Evolutionary conservation across 2,797 vertebrate genomes (phyloP), one percentile per base, ranked within the genome.

Genomic region (Peromyscus melanophrys): DNA sequence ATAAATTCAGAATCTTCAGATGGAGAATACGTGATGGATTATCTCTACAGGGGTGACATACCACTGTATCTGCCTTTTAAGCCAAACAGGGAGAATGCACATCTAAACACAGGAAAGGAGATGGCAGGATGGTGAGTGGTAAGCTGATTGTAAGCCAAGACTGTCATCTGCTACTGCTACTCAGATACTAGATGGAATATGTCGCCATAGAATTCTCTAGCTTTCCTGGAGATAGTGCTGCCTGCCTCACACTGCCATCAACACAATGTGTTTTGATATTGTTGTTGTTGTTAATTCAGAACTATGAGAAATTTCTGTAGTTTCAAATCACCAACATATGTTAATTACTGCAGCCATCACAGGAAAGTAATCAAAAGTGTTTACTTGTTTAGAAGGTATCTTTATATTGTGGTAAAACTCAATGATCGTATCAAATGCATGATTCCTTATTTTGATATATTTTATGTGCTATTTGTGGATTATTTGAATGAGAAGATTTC

Each of bases 211-310:
- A 55, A 55, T 59, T 5, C 25, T n/a, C 9, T 10, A 6, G 29
- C 14, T 8, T 4, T 4, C 2, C 11, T 17, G 12, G 1, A 73
- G 1, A 10, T 11, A 34, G 25, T 37, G 1, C 1, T 5, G 1
- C 13, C 6, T 84, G 27, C 3, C 6, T 6, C 49, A 67, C 0
- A n/a, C 82, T 63, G 1, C 11, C 55, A 76, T 85, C 25, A 19
- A 21, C 0, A 0, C 6, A 17, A 1, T 55, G 14, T 4, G 65
- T 67, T 67, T 34, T 14, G 29, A 34, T 67, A 13, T 14, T 1
- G 78, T 75, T 7, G 17, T 69, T 69, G 7, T 4, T 40, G 4
- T 31, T 21, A 2, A 16, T 14, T 9, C 2, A 83, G 10, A 83
- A 67, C 3, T 80, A 0, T 31, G 23, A 85, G 1, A 92, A 84